Evolutionary conservation across 2,797 vertebrate species (phyloP).

Genomic region (Sebastes trivittatus): DNA sequence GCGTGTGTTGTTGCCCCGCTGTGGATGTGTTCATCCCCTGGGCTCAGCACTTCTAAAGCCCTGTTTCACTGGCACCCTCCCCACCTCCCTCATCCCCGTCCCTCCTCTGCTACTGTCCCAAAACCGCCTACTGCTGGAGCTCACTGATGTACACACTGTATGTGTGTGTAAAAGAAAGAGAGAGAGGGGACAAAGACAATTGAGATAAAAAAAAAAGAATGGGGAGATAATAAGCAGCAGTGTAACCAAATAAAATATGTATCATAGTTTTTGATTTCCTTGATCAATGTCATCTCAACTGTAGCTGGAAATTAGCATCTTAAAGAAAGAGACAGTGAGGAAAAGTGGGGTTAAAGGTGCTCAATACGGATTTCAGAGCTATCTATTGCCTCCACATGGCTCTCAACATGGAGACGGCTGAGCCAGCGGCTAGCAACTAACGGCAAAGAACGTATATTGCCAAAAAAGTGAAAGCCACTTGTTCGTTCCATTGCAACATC

Average conservation of each 20-base stretch:
- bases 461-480: too few relatives aligned
- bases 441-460: neutral
- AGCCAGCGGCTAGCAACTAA: neutral
- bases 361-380: neutral
- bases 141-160: neutral
- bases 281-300: neutral
- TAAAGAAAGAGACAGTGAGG: neutral
- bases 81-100: neutral
- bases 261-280: neutral
- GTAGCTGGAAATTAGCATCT: neutral
- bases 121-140: neutral
- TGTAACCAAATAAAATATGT: neutral
- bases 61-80: conserved; percentile 14
- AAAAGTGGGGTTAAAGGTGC: neutral
- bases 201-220: neutral
- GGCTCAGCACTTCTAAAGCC: conserved; percentile 71
- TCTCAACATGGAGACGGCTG: neutral
- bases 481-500: too few relatives aligned
- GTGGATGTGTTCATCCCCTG: conserved; percentile 70
- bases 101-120: conserved; percentile 20
- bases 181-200: neutral
- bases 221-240: neutral
- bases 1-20: neutral
- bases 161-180: neutral
- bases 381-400: neutral